Evolutionary conservation across 1,140 invertebrate genomes (phyloP), one percentile per base, ranked within the genome.

Genomic region (Heliconius hermathena): DNA sequence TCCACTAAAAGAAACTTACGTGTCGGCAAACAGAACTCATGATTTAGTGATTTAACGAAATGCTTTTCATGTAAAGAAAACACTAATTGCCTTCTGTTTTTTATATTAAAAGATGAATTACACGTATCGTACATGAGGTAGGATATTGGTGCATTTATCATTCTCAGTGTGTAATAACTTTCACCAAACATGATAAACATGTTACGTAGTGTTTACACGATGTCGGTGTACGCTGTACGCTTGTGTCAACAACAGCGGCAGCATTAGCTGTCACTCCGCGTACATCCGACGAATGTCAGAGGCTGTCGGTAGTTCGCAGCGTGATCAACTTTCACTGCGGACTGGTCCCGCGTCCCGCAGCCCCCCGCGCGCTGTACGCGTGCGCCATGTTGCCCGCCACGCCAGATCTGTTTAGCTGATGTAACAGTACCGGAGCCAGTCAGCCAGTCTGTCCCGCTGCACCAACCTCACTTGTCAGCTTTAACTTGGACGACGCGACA

Each of bases 291-390:
- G 88, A 87, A 90, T 87, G 86, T 86, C 84, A 83, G 84, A 85
- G 73, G 81, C 73, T 80, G 81, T 46, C 60, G 77, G 71, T 80
- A 81, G 81, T 85, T 83, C 83, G 82, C 82, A 74, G 78, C 80
- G 70, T 81, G 82, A 87, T 88, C 84, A 89, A 89, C 89, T 90
- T 92, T 90, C 89, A 89, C 88, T 89, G 81, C 79, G 77, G 80
- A 82, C 83, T 85, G 80, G 84, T 83, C 81, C 82, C 77, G 81
- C 77, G 74, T 79, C 74, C 73, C 77, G 80, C 79, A 71, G 29
- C 80, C 77, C 81, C 26, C 77, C 57, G 54, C 79, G 52, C 79
- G 46, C 49, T 57, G 54, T 26, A 76, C 79, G 74, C 79, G 74
- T 79, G 77, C 80, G 74, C 82, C 79, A 71, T 81, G 77, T 80